Base-by-base conservation (phyloP, 2,113 vertebrate genomes). In the Mesoclemmys tuberculata region DNA sequence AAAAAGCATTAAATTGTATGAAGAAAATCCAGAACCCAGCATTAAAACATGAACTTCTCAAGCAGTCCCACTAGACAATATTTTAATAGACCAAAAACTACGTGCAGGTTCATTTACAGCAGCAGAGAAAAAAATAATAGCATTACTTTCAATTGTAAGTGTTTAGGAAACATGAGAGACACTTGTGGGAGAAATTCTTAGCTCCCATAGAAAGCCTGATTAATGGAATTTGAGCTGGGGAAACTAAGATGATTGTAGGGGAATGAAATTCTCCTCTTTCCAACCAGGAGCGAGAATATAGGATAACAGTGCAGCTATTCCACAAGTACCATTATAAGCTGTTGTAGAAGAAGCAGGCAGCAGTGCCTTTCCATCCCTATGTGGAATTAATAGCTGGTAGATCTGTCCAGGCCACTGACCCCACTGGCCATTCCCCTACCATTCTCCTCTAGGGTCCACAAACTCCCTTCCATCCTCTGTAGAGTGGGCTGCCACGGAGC, bases 261-360 rank as follows among this genome's bases (percentile, higher is more conserved):
- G n/a, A 93, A 54, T 81, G 11, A 83, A 51, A 79, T 26, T 52
- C 46, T 84, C 18, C 71, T 29, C 18, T 54, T 89, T 86, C 48
- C 52, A 86, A 1, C 21, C 8, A 9, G 12, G 18, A 3, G 21
- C 3, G 87, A 1, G 0, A 8, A 58, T 3, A 4, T 7, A 56
- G 4, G 61, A 18, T 89, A 80, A 27, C 41, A 82, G 71, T 22
- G 75, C 18, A 13, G 58, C 31, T 87, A 52, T 35, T 48, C 55
- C 10, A 38, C 48, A 41, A 52, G 35, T 35, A 44, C n/a, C 19
- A 38, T 19, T 71, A 38, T n/a, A 71, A 38, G 18, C 19, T 38
- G n/a, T 4, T 71, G 7, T 3, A 51, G 31, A 8, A 82, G 75
- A 71, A 85, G 19, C 22, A 93, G 49, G 64, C 2, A 4, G 21